Conservation (phyloP, 1,140 invertebrate genomes). For the Drosophila lowei region DNA sequence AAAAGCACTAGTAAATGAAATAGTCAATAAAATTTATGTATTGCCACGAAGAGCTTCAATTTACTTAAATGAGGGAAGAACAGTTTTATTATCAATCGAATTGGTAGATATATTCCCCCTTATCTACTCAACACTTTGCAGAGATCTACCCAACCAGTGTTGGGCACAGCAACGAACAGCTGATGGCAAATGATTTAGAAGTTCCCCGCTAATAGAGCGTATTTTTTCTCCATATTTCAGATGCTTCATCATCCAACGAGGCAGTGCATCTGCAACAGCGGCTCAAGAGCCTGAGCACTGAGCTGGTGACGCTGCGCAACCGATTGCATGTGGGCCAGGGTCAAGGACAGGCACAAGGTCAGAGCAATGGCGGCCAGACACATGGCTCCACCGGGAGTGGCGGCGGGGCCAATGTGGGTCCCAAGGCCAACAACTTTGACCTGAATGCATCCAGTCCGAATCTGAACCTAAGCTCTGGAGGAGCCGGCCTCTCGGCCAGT, state of each 20-base stretch:
- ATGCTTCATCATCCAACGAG: slow-evolving; percentile 96
- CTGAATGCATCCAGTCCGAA: slow-evolving; percentile 76
- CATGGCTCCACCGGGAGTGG: slow-evolving; percentile 29
- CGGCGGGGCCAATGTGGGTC: slow-evolving; percentile 9
- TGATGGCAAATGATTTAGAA: no score
- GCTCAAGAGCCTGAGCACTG: slow-evolving; percentile 93
- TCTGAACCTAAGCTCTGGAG: slow-evolving; percentile 48
- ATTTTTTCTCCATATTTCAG: slow-evolving; percentile 83
- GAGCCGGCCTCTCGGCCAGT: slow-evolving; percentile 46
- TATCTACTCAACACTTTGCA: no score
- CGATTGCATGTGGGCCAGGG: slow-evolving; percentile 89
- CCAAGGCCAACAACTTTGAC: slow-evolving; percentile 61
- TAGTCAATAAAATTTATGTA: no score
- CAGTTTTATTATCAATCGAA: no score
- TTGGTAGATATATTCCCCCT: no score
- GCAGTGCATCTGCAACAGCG: slow-evolving; percentile 95
- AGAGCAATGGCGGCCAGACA: slow-evolving; percentile 55
- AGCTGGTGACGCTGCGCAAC: slow-evolving; percentile 94
- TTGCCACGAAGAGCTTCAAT: no score
- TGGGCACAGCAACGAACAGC: no score
- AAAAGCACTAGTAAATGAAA: no score
- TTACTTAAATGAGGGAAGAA: no score
- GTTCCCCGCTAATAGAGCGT: no score
- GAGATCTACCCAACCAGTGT: no score
- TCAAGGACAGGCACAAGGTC: slow-evolving; percentile 39